Evolutionary conservation across 2,797 vertebrate species (phyloP).

Genomic region (Macroramphosus scolopax): DNA sequence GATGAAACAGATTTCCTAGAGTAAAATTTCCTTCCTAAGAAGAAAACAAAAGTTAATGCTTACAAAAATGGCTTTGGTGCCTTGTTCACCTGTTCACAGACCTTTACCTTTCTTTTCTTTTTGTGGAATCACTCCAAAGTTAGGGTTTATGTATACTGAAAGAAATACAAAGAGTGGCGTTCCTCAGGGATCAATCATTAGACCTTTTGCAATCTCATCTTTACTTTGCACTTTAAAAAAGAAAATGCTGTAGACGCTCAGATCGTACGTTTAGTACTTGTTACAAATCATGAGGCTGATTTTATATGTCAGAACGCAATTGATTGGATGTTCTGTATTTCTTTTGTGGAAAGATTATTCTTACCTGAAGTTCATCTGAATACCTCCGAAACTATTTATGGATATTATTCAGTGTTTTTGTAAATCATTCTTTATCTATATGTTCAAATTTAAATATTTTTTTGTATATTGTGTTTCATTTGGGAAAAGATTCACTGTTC

Average conservation of each 20-base stretch:
- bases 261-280: constrained; percentile 1
- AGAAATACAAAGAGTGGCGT: constrained; percentile 27
- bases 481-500: too few species aligned
- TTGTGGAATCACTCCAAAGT: constrained; percentile 21
- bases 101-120: constrained; percentile 38
- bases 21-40: constrained; percentile 29
- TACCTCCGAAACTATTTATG: constrained; percentile 17
- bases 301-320: constrained; percentile 25
- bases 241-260: constrained; percentile 39
- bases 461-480: constrained; percentile 10
- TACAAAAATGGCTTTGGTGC: constrained; percentile 63
- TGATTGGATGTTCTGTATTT: constrained; percentile 13
- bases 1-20: constrained; percentile 2
- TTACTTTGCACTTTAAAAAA: constrained; percentile 55
- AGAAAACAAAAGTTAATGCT: too few species aligned
- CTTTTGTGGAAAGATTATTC: too few species aligned
- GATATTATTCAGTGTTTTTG: constrained; percentile 25
- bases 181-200: constrained; percentile 56
- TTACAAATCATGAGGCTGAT: constrained; percentile 10
- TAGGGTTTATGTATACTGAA: constrained; percentile 21
- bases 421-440: constrained; percentile 20
- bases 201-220: constrained; percentile 26
- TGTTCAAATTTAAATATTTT: neutral
- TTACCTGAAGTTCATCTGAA: constrained; percentile 13
- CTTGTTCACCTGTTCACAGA: constrained; percentile 57